Base-by-base conservation (phyloP, 2,888 invertebrate species). In the Xestobium rufovillosum region DNA sequence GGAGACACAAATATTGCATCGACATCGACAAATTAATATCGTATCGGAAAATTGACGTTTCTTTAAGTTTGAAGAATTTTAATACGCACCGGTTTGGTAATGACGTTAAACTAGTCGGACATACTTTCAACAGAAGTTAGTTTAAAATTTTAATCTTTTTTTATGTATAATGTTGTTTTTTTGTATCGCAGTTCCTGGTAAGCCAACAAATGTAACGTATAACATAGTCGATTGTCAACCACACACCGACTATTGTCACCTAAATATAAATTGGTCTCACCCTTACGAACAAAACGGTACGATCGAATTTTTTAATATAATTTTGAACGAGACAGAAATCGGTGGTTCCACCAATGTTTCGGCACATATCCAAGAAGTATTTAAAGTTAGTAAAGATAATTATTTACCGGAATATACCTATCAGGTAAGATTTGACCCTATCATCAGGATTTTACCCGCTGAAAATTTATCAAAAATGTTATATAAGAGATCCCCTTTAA, bases 201-300 rank as follows among this genome's bases (percentile, higher is more conserved):
- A 45, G 28, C 61, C 61, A 1, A 45, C 51, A 15, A 60, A 61
- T 42, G 41, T 63, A 4, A 57, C 53, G 2, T 60, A 59, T 37
- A 48, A 51, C 46, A 50, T 59, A 9, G 52, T 55, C 3, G 51
- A 57, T 26, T 61, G 61, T 42, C 44, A 47, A 12, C 26, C 44
- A 6, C 36, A 29, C 9, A 44, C 41, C 1, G 56, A 59, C 34
- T 55, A 51, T 39, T 64, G 62, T 25, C 47, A 59, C 43, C 40
- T 63, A 19, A 60, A 61, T 38, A 43, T 63, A 17, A 55, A 49
- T 26, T 64, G 63, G 63, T 15, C 40, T 4, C 62, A 64, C 49
- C 63, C 63, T 0, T 55, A 56, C 33, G 26, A 55, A 30, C 60
- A 59, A 39, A 60, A 56, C 41, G 59, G 55, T 10, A 51, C 56